Evolutionary conservation across 1,140 invertebrate genomes (phyloP), one percentile per base, ranked within the genome.

Genomic region (Drosophila biarmipes): DNA sequence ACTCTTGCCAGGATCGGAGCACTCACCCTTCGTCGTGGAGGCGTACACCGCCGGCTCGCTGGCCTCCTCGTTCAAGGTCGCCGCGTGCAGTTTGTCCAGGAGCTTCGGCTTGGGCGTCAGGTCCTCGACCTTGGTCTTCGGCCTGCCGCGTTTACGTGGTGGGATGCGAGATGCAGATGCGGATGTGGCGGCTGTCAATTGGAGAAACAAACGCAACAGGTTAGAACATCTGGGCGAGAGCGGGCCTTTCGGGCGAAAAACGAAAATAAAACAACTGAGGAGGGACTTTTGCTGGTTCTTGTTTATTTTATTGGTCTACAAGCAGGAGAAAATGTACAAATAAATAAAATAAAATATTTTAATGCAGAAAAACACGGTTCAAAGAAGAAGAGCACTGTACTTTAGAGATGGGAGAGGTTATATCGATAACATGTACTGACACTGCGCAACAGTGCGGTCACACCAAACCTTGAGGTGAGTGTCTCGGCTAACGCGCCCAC

Each of bases 11-110:
- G 7, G 15, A n/a, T 15, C 31, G 4, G 10, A n/a, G 0, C 3
- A 59, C 81, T 84, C 54, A 89, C 84, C 91, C 43, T 92, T 92
- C 2, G 90, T 91, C 5, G 89, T 90, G 17, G 91, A 92, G 6
- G 80, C 89, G 34, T 92, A 92, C 2, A 91, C 74, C 5, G 82
- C 86, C 34, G 81, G 91, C 40, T 84, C 71, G 21, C 86, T 86
- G 31, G 62, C 69, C n/a, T 46, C 59, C 24, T 57, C 51, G 27
- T 87, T 87, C 10, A 63, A 37, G 19, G 76, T 78, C 29, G 84
- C 84, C 19, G 73, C 85, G 15, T 64, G 73, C 7, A 89, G 51
- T 48, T 80, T 89, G 40, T 89, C 84, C 17, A 89, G 48, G 8
- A 89, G 53, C 35, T 90, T 89, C 1, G 78, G 63, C 31, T 89